Evolutionary conservation across 2,113 vertebrate species (phyloP).

Genomic region (Onychostruthus taczanowskii): DNA sequence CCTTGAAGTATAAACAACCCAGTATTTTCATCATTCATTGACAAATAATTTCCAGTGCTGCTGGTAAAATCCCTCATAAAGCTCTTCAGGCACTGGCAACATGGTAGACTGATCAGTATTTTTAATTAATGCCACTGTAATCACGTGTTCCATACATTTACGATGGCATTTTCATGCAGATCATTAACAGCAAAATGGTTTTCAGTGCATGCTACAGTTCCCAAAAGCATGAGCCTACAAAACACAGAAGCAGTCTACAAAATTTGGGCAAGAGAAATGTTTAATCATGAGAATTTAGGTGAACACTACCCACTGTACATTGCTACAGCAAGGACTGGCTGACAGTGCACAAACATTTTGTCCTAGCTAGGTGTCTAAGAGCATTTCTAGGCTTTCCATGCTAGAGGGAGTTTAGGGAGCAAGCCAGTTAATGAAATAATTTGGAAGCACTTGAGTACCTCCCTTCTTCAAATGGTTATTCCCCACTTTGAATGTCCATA

Average conservation of each 20-base stretch:
- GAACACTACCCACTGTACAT: background rate
- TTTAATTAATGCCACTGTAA: constrained; percentile 39
- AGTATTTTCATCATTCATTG: constrained; percentile 59
- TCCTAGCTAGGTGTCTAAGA: background rate
- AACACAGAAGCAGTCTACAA: background rate
- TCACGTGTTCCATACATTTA: background rate
- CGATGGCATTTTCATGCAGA: background rate
- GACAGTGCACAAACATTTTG: background rate
- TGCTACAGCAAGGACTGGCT: background rate
- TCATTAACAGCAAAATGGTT: background rate
- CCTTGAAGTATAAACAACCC: constrained; percentile 47
- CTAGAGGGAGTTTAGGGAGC: background rate
- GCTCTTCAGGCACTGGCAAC: constrained; percentile 28
- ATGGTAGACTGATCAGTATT: constrained; percentile 13
- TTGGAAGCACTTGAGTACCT: background rate
- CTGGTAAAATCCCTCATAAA: constrained; percentile 53
- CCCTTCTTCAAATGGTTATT: background rate
- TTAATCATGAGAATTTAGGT: background rate
- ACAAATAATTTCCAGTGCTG: constrained; percentile 56
- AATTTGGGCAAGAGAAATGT: background rate
- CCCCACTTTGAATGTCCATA: background rate
- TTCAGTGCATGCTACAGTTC: background rate
- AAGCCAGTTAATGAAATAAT: background rate
- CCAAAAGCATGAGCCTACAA: background rate
- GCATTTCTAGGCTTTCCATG: background rate